phyloP scores from a whole-genome alignment of 2,113 vertebrate species.

The Misgurnus mizolepis region DNA sequence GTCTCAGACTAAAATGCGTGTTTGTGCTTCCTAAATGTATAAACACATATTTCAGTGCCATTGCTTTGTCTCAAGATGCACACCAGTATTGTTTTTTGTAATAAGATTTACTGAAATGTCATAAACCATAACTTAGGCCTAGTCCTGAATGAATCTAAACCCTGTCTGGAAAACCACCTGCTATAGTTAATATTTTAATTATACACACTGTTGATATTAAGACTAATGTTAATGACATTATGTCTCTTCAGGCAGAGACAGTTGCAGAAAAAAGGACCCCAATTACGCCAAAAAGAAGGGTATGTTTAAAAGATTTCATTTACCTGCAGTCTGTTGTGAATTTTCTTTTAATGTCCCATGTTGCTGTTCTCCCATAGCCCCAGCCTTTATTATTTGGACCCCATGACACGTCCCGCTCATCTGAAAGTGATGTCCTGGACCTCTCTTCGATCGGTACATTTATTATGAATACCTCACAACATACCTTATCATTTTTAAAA shows the following conservation, averaged over 20 bases:
- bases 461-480: background rate
- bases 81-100: too few species aligned
- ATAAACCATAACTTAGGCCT: too few species aligned
- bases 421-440: constrained; percentile 59
- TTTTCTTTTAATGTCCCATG: background rate
- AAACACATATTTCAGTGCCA: too few species aligned
- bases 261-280: constrained; percentile 67
- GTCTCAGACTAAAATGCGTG: too few species aligned
- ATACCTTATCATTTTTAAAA: too few species aligned
- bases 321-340: background rate
- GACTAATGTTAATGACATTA: background rate
- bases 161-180: too few species aligned
- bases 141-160: too few species aligned
- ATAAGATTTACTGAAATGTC: too few species aligned
- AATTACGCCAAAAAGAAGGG: constrained; percentile 72
- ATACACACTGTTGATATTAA: too few species aligned
- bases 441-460: constrained; percentile 71
- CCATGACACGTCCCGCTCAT: constrained; percentile 83
- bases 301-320: constrained; percentile 46
- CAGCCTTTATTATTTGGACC: constrained; percentile 87
- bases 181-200: too few species aligned
- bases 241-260: constrained; percentile 67
- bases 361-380: constrained; percentile 59
- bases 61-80: too few species aligned
- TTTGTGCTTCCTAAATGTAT: too few species aligned